phyloP scores from a whole-genome alignment of 2,113 vertebrate species.

The Channa maculata region DNA sequence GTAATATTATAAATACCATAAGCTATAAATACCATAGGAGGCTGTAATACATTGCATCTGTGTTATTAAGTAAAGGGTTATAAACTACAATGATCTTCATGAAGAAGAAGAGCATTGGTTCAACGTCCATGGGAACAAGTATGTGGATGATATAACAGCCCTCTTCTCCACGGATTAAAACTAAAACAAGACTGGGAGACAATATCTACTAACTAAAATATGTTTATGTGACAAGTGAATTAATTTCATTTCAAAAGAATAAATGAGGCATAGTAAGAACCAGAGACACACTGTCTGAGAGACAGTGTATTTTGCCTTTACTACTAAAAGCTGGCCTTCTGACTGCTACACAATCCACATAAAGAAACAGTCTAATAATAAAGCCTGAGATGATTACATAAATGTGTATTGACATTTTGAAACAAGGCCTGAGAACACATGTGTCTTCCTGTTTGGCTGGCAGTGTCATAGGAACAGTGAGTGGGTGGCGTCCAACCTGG shows the following conservation, averaged over 20 bases:
- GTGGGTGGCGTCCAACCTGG: constrained; percentile 86
- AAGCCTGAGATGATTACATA: constrained; percentile 42
- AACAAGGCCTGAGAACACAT: constrained; percentile 20
- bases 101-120: constrained; percentile 1
- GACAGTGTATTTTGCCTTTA: neutral
- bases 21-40: constrained; percentile 8
- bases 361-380: constrained; percentile 47
- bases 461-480: constrained; percentile 66
- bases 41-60: neutral
- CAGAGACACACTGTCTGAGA: neutral
- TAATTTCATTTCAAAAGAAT: no score
- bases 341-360: constrained; percentile 23
- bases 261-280: constrained; percentile 9
- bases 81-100: constrained; percentile 12
- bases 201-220: constrained; percentile 4
- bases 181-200: constrained; percentile 10
- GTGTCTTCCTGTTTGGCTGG: constrained; percentile 73
- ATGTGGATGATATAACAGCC: no score
- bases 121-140: constrained; percentile 20
- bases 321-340: constrained; percentile 17
- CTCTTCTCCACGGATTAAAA: constrained; percentile 30
- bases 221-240: constrained; percentile 22
- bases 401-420: constrained; percentile 50
- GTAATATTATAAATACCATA: neutral
- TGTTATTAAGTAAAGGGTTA: constrained; percentile 11